phyloP scores from a whole-genome alignment of 2,888 invertebrate genomes.

The Noctua pronuba region DNA sequence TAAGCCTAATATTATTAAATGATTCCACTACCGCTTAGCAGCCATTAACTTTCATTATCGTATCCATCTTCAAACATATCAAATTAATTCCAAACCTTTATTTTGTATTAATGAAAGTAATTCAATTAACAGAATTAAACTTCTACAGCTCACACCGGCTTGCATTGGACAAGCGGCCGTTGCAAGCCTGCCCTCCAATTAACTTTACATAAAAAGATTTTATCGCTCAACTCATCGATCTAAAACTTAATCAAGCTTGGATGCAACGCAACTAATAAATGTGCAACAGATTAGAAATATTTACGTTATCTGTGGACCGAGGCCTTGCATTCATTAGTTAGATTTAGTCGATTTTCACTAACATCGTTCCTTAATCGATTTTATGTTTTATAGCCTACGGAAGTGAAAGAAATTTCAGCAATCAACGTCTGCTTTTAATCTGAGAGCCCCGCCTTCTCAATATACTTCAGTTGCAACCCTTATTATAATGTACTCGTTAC shows the following conservation, averaged over 20 bases:
- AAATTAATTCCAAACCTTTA: conserved; percentile 17
- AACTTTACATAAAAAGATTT: conserved; percentile 63
- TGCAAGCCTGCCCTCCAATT: conserved; percentile 67
- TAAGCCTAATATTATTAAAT: conserved; percentile 3
- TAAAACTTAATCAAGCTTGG: conserved; percentile 66
- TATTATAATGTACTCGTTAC: conserved; percentile 17
- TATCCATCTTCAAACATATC: conserved; percentile 24
- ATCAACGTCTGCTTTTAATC: conserved; percentile 1
- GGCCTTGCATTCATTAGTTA: conserved; percentile 33
- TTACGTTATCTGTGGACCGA: conserved; percentile 43
- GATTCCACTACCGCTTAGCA: neutral
- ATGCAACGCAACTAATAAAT: conserved; percentile 55
- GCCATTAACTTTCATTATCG: conserved; percentile 15
- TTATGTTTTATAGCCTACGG: conserved; percentile 28
- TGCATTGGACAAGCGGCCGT: conserved; percentile 54
- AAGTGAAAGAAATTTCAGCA: conserved; percentile 24
- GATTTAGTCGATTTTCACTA: conserved; percentile 37
- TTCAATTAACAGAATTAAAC: conserved; percentile 45
- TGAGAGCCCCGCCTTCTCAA: neutral
- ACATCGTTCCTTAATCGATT: conserved; percentile 18
- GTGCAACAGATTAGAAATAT: conserved; percentile 60
- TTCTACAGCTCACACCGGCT: conserved; percentile 37
- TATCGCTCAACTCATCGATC: conserved; percentile 66
- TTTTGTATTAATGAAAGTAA: conserved; percentile 24
- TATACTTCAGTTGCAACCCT: neutral